Percentiles rank a stretch among this genome's conserved stretches.
phyloP scores from a whole-genome alignment of 2,888 invertebrate genomes.

The Caenorhabditis zanzibari region DNA sequence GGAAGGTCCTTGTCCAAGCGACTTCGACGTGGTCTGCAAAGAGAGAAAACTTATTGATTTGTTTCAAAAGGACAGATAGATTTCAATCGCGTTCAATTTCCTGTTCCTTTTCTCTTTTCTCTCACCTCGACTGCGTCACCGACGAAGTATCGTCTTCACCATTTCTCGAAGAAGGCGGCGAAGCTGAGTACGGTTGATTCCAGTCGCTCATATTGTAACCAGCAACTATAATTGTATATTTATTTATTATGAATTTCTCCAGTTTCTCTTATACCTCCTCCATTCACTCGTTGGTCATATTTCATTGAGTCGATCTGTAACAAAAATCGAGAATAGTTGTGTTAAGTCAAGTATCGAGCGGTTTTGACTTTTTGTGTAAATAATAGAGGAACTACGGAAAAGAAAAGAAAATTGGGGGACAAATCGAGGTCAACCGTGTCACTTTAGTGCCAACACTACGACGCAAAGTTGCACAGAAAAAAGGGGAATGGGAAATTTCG shows the following conservation, averaged over 20 bases:
- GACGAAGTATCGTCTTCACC: constrained; percentile 62
- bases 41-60: background rate
- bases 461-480: constrained; percentile 57
- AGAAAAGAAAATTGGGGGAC: constrained; percentile 16
- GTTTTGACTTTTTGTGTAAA: constrained; percentile 44
- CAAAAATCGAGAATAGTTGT: constrained; percentile 7
- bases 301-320: constrained; percentile 64
- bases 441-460: constrained; percentile 60
- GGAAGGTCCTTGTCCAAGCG: constrained; percentile 59
- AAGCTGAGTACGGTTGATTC: constrained; percentile 42
- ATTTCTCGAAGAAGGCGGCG: constrained; percentile 65
- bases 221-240: constrained; percentile 30
- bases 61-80: background rate
- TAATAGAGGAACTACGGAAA: constrained; percentile 24
- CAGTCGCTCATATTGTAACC: constrained; percentile 60
- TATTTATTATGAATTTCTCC: background rate
- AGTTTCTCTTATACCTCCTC: constrained; percentile 24
- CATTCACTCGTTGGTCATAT: constrained; percentile 62
- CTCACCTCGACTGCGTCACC: constrained; percentile 48
- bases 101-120: background rate
- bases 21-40: constrained; percentile 61
- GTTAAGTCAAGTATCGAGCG: constrained; percentile 35
- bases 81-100: constrained; percentile 4
- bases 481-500: background rate
- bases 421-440: constrained; percentile 64